Evolutionary conservation across 2,113 vertebrate genomes (phyloP), one percentile per base, ranked within the genome.

Genomic region (Myrmecophaga tridactyla): DNA sequence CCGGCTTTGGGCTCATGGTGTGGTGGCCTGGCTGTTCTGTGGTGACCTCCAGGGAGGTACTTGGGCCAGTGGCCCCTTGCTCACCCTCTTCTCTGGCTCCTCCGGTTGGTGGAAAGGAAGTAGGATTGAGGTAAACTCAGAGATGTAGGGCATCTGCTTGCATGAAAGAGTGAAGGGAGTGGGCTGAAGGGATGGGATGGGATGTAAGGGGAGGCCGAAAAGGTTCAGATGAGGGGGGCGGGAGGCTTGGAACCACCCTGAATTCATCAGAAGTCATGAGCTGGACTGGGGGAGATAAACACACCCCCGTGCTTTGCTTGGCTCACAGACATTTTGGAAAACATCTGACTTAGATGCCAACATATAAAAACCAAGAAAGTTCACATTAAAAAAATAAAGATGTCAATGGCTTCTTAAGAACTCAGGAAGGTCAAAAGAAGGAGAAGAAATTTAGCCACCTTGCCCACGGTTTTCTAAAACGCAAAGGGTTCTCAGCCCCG

Each of bases 281-380:
- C 29, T 3, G 17, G 36, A 46, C 6, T 2, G 0, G 13, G 34
- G 67, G 20, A 17, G 20, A 17, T 12, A 3, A 41, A 65, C 8
- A 53, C 10, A 17, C 2, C 36, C 13, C 34, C 46, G 31, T 46
- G 43, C 18, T 53, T 53, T 70, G 13, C n/a, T 41, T 41, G 20
- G 27, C 62, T 63, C 72, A 41, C 1, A 92, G 80, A 58, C 34
- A 39, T 60, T 78, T 60, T 60, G 21, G 60, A 90, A 94, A 87
- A 21, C 39, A 63, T 62, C 46, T 51, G 13, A 43, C 41, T 86
- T 86, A 86, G 46, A 27, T 73, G 14, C 48, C 80, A 60, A 60
- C 9, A 17, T 58, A 27, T 31, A 63, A 88, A 73, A 62, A 17
- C 8, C 72, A 60, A 17, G 34, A 65, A 23, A 39, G 65, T 36